Evolutionary conservation across 2,113 vertebrate species (phyloP).

Genomic region (Mormoops blainvillei): DNA sequence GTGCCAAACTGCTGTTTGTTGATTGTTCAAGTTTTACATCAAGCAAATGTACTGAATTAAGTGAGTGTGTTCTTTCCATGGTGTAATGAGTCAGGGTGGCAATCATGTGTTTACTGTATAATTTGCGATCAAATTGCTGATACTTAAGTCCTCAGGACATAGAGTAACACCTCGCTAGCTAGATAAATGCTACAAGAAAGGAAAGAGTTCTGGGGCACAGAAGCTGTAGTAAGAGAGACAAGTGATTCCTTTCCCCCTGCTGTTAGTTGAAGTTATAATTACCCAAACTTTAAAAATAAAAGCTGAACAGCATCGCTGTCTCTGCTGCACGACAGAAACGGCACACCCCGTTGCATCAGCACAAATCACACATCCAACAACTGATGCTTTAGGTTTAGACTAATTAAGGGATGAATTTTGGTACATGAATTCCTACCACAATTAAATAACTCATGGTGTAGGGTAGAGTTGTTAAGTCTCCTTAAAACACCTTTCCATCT

Average conservation of each 20-base stretch:
- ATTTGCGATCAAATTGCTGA: not conserved
- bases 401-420: constrained; percentile 28
- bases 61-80: not conserved
- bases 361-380: not conserved
- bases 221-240: constrained; percentile 5
- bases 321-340: not conserved
- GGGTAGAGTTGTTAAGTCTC: not conserved
- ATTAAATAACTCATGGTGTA: not conserved
- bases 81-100: not conserved
- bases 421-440: not conserved
- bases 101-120: not conserved
- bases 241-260: constrained; percentile 38
- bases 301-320: not conserved
- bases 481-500: not conserved
- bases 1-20: not conserved
- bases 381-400: constrained; percentile 1
- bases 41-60: not conserved
- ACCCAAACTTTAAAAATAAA: constrained; percentile 69
- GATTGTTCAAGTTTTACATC: not conserved
- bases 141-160: not conserved
- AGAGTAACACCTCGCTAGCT: not conserved
- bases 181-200: constrained; percentile 1
- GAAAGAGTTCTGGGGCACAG: not conserved
- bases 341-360: not conserved
- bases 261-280: constrained; percentile 61